Evolutionary conservation across 2,888 invertebrate species (phyloP).

Genomic region (Zygaena filipendulae): DNA sequence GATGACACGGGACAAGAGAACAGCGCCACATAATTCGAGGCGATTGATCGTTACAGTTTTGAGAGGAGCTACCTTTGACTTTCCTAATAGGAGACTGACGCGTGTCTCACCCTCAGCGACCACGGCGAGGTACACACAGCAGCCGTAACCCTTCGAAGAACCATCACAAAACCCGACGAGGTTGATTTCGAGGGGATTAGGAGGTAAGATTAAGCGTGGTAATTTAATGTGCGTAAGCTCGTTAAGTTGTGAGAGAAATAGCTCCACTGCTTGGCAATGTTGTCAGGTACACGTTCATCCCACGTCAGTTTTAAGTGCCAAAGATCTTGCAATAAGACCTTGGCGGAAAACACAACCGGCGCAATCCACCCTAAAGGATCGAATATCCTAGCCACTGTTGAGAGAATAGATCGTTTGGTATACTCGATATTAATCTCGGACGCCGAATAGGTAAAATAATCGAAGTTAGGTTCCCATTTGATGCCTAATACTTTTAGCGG

Average conservation of each 20-base stretch:
- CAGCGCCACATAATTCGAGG: neutral
- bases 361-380: constrained; percentile 1
- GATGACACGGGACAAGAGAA: neutral
- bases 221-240: too few species aligned
- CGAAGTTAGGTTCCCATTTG: neutral
- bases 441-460: constrained; percentile 2
- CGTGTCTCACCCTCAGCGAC: neutral
- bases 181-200: neutral
- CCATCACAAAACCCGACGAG: neutral
- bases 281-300: too few species aligned
- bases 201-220: too few species aligned
- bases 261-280: too few species aligned
- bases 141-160: neutral
- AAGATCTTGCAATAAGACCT: neutral
- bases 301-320: neutral
- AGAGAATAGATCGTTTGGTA: neutral
- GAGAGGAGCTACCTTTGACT: neutral
- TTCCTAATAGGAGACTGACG: neutral
- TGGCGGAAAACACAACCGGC: neutral
- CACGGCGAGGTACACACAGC: neutral
- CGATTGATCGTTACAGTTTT: neutral
- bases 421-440: too few species aligned
- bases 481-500: constrained; percentile 2
- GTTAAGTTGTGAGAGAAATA: too few species aligned
- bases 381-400: neutral